A percentile compares a stretch with the other conserved stretches of the same genome.
Evolutionary conservation across 1,140 invertebrate species (phyloP).

Genomic region (Bombus affinis): DNA sequence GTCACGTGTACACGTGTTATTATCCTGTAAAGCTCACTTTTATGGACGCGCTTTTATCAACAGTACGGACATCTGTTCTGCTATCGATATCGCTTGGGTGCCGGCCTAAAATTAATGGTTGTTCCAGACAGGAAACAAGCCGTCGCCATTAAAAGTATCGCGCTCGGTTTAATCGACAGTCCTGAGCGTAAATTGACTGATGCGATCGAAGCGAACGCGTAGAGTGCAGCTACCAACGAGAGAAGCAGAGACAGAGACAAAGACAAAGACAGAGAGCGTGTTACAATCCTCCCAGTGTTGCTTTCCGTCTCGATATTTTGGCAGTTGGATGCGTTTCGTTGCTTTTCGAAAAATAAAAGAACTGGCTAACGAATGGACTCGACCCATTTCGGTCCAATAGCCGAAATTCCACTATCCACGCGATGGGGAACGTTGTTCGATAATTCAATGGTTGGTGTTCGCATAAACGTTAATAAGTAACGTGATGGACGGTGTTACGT

Average conservation of each 20-base stretch:
- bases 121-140: constrained; percentile 41
- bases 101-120: constrained; percentile 41
- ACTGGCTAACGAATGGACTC: neutral
- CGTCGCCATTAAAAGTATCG: constrained; percentile 40
- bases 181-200: constrained; percentile 33
- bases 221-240: neutral
- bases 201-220: neutral
- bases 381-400: no score
- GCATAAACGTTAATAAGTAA: constrained; percentile 50
- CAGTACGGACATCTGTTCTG: constrained; percentile 37
- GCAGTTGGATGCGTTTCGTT: no score
- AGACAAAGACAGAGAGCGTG: neutral
- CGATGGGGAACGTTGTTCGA: neutral
- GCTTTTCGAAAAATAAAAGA: neutral
- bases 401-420: neutral
- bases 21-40: constrained; percentile 49
- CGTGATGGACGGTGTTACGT: constrained; percentile 30
- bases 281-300: neutral
- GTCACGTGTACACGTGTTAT: constrained; percentile 45
- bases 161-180: constrained; percentile 45
- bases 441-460: constrained; percentile 24
- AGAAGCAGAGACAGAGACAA: neutral
- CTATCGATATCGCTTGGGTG: constrained; percentile 35
- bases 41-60: constrained; percentile 45
- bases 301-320: neutral